Base-by-base conservation (phyloP, 2,113 vertebrate genomes). In the Malurus elegans region DNA sequence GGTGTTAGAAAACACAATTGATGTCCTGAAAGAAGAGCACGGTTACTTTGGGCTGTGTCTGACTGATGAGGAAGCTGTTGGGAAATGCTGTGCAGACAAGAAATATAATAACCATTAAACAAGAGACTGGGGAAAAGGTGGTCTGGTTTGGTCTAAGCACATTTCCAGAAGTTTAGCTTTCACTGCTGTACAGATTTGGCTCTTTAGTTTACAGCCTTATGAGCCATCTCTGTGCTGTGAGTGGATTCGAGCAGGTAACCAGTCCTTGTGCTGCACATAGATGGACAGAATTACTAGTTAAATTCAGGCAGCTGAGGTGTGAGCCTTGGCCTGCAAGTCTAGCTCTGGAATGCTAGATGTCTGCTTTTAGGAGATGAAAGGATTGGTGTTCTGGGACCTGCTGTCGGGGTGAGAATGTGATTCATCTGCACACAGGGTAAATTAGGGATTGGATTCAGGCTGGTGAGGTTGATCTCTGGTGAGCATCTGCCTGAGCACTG, bases 381-480 rank as follows among this genome's bases (percentile, higher is more conserved):
- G 92, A 40, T 88, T 86, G 71, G 21, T 62, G 36, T 80, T 80
- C 64, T 93, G 69, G 64, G 79, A 88, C 88, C 60, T 86, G 86
- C 75, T 94, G 31, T 80, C 75, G 90, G 80, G 82, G 91, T 95
- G 84, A 51, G 78, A 71, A 36, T 57, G 79, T 88, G 94, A 97
- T 89, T 97, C 88, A 94, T 89, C 44, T 86, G 71, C 65, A 29
- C 65, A 89, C 36, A 36, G 48, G 23, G 36, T 86, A 64, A 90
- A 83, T 96, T 80, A 96, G 67, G 51, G 67, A 18, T 86, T 58
- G 75, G 34, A 71, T 86, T 36, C 4, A 4, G 67, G 50, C n/a
- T 71, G 45, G n/a, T 60, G 85, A 61, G 87, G 64, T 69, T 78
- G 64, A 28, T 62, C 72, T 71, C 71, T 44, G 45, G 1, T 3